Percentiles rank a stretch among this genome's conserved stretches.
Evolutionary conservation across 2,888 invertebrate species (phyloP).

Genomic region (Leptinotarsa tumamoca): DNA sequence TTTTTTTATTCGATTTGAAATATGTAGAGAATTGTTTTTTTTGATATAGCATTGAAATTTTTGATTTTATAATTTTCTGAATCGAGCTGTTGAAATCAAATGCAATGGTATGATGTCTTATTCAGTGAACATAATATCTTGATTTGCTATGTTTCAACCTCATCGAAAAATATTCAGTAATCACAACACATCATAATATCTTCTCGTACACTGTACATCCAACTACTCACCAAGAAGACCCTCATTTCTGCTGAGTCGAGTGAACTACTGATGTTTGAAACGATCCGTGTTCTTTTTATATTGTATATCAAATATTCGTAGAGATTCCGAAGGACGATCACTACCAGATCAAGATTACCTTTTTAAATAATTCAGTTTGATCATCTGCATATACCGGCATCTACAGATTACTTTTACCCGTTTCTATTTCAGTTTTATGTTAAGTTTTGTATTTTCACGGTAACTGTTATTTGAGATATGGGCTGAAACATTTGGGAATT

Average conservation of each 20-base stretch:
- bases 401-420: constrained; percentile 8
- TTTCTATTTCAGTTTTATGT: background rate
- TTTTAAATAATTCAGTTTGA: constrained; percentile 19
- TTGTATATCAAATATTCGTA: constrained; percentile 13
- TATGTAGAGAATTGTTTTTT: too few relatives aligned
- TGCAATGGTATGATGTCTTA: background rate
- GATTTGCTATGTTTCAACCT: background rate
- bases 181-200: background rate
- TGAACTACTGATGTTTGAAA: constrained; percentile 21
- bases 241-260: constrained; percentile 29
- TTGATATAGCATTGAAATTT: too few relatives aligned
- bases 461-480: background rate
- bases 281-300: constrained; percentile 23
- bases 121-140: background rate
- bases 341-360: constrained; percentile 16
- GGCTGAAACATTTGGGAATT: background rate
- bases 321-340: constrained; percentile 25
- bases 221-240: constrained; percentile 30
- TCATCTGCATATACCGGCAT: constrained; percentile 13
- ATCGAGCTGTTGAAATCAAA: background rate
- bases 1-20: too few relatives aligned
- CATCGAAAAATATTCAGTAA: background rate
- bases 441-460: background rate
- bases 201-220: background rate
- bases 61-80: background rate